Percentiles rank a stretch among this genome's conserved stretches.
These are phyloP conservation scores for Xenus cinereus DNA, from an alignment of 2,113 vertebrate genomes.

Conservation along the genomic window DNA sequence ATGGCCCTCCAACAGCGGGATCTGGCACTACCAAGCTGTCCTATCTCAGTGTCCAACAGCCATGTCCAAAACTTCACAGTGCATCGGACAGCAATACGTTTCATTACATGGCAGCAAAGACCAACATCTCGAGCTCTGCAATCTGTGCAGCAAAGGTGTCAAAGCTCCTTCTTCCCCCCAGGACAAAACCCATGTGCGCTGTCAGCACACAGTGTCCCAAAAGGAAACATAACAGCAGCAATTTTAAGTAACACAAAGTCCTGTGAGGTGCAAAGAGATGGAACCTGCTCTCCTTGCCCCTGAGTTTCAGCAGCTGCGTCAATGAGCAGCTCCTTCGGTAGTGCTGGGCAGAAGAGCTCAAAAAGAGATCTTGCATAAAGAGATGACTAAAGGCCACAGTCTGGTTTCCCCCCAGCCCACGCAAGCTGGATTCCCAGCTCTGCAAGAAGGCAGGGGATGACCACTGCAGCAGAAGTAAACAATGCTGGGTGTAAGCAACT, in stretches of 20 bases:
- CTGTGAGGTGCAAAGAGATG: not conserved
- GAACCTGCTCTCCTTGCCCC: not conserved
- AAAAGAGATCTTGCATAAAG: not conserved
- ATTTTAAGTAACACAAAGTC: not conserved
- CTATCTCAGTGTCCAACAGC: not conserved
- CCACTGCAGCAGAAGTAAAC: not conserved
- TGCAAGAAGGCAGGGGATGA: not conserved
- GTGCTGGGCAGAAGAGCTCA: not conserved
- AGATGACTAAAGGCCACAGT: not conserved
- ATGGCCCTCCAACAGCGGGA: not conserved
- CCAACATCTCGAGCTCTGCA: not conserved
- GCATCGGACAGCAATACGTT: not conserved
- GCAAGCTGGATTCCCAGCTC: not conserved
- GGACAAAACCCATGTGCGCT: accelerated
- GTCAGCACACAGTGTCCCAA: not conserved
- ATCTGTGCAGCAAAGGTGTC: not conserved
- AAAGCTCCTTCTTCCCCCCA: not conserved
- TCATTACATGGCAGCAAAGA: not conserved
- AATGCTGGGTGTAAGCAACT: not conserved
- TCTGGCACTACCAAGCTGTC: not conserved
- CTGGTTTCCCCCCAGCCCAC: not conserved
- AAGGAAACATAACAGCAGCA: not conserved
- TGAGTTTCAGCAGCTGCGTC: not conserved
- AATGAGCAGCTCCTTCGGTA: not conserved
- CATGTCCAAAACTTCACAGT: not conserved